These are phyloP conservation scores for Scomber japonicus DNA, from an alignment of 2,113 vertebrate genomes.

Conservation along the genomic window DNA sequence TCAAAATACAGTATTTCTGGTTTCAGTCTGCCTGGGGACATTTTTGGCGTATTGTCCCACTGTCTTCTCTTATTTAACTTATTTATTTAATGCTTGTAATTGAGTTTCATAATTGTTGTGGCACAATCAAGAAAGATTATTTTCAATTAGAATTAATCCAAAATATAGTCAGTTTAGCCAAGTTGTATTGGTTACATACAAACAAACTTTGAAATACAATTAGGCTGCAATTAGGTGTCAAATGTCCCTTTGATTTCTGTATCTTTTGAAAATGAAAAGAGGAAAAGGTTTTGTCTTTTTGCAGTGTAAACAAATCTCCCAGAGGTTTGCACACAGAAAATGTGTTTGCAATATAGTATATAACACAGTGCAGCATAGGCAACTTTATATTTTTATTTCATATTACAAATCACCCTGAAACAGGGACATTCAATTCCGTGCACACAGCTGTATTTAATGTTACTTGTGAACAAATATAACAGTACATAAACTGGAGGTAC, in stretches of 20 bases:
- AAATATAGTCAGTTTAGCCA: too few relatives aligned
- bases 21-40: too few relatives aligned
- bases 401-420: constrained; percentile 7
- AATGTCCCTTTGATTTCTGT: too few relatives aligned
- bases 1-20: too few relatives aligned
- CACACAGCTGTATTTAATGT: not conserved
- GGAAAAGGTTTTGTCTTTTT: not conserved
- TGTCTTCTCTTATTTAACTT: too few relatives aligned
- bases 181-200: not conserved
- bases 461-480: not conserved
- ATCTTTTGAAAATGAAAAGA: too few relatives aligned
- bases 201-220: not conserved
- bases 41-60: too few relatives aligned
- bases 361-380: not conserved
- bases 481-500: not conserved
- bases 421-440: not conserved
- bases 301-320: not conserved
- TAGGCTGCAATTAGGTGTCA: not conserved
- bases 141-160: too few relatives aligned
- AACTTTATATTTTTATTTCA: constrained; percentile 8
- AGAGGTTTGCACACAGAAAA: not conserved
- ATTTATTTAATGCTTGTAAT: too few relatives aligned
- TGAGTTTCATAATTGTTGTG: too few relatives aligned
- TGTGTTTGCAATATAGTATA: not conserved
- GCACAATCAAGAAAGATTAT: too few relatives aligned